A percentile compares a stretch with the other conserved stretches of the same genome.
Conservation (phyloP, 2,888 invertebrate genomes). For the Rotaria macrura region DNA sequence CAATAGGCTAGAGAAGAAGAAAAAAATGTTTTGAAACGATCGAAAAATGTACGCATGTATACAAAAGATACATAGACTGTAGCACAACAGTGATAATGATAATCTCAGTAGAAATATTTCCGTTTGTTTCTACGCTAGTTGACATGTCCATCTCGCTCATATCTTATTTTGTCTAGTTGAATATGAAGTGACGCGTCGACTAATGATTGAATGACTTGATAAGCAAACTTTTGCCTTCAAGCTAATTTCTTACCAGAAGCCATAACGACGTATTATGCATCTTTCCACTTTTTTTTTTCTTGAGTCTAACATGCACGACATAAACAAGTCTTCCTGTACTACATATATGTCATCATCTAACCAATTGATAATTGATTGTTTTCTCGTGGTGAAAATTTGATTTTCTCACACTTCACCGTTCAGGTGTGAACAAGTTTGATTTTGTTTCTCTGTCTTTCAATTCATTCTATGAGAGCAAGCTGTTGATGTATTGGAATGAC, state of each 20-base stretch:
- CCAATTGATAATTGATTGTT: slow-evolving; percentile 3
- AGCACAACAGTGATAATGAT: neutral
- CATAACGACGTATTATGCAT: neutral
- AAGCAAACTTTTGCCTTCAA: neutral
- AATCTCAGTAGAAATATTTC: neutral
- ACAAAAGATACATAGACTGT: neutral
- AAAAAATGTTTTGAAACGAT: neutral
- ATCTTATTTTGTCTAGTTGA: neutral
- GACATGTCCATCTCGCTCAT: neutral
- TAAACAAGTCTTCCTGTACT: neutral
- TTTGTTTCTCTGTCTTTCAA: no score
- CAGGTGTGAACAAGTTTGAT: neutral
- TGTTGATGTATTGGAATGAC: slow-evolving; percentile 1
- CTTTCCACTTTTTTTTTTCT: no score
- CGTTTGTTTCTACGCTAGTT: neutral
- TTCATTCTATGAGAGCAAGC: neutral
- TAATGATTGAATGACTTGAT: slow-evolving; percentile 12
- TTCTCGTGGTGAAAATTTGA: neutral
- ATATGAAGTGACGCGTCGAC: neutral
- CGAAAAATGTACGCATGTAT: neutral
- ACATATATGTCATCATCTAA: neutral
- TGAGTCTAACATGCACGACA: neutral
- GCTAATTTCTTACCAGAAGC: neutral
- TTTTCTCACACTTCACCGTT: neutral
- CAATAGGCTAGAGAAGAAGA: neutral